Base-by-base conservation (phyloP, 2,113 vertebrate genomes). In the Haemorhous mexicanus region DNA sequence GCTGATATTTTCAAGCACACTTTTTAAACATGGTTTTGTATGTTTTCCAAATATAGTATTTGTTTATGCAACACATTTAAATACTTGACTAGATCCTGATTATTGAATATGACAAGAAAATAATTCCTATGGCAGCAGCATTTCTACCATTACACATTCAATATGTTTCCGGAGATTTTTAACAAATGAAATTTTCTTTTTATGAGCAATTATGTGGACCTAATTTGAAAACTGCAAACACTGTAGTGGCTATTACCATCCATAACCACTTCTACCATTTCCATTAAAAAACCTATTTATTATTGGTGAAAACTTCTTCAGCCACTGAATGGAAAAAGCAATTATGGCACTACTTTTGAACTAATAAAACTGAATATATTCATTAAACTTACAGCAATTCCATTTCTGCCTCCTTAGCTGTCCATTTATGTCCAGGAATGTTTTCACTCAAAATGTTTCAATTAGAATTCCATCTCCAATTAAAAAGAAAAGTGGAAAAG, bases 131-230 rank as follows among this genome's bases (percentile, higher is more conserved):
- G 59, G 89, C 66, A 82, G 80, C 52, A 62, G 37, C n/a, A 24
- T 89, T 94, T 89, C 86, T 81, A 90, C 44, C 10, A 7, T 63
- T 72, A 69, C 15, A 46, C 53, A 59, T 89, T 95, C 74, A 77
- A 19, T 91, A 84, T 62, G 86, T 89, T 96, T 87, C 66, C 76
- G 89, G 83, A 94, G 90, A 93, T 93, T 97, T 92, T 95, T 95
- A 96, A 96, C 85, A 96, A 94, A 70, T 59, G 75, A 96, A 96
- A 96, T 94, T 97, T 97, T 89, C 93, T 95, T 96, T 95, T 97
- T 97, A 98, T 96, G 87, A 98, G 93, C 97, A 95, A 97, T 79
- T 95, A 91, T 73, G 78, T 64, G 62, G 79, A 90, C 94, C 70
- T 91, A 85, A 97, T 97, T 96, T 89, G 97, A 89, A 94, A 90